Conservation (phyloP, 2,797 vertebrate genomes). For the Myiotriccus ornatus region DNA sequence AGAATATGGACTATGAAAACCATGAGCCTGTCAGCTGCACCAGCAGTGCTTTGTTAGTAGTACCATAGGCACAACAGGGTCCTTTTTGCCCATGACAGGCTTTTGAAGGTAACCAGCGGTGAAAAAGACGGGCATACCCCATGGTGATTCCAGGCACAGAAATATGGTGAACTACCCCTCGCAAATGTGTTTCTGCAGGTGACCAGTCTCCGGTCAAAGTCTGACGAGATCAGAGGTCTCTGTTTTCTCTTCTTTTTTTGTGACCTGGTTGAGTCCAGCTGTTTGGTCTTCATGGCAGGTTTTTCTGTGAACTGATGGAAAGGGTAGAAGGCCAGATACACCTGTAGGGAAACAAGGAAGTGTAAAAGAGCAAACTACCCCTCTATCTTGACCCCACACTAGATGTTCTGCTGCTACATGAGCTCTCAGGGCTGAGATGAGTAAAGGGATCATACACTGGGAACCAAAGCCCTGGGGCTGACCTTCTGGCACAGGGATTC, state of each 20-base stretch:
- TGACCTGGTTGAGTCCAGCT: background rate
- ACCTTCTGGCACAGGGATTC: background rate
- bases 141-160: background rate
- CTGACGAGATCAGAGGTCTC: background rate
- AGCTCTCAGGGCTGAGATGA: background rate
- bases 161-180: background rate
- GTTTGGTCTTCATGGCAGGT: background rate
- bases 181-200: background rate
- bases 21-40: background rate
- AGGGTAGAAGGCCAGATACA: background rate
- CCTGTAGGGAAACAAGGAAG: background rate
- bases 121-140: background rate
- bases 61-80: accelerated
- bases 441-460: background rate
- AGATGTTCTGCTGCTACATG: background rate
- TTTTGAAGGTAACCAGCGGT: background rate
- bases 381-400: accelerated
- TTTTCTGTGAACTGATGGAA: background rate
- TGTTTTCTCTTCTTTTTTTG: background rate
- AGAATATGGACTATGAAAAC: background rate
- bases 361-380: background rate
- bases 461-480: background rate
- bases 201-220: background rate
- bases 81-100: background rate
- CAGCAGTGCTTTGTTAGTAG: accelerated